Conservation (phyloP, 2,113 vertebrate genomes). For the Trachemys scripta region DNA sequence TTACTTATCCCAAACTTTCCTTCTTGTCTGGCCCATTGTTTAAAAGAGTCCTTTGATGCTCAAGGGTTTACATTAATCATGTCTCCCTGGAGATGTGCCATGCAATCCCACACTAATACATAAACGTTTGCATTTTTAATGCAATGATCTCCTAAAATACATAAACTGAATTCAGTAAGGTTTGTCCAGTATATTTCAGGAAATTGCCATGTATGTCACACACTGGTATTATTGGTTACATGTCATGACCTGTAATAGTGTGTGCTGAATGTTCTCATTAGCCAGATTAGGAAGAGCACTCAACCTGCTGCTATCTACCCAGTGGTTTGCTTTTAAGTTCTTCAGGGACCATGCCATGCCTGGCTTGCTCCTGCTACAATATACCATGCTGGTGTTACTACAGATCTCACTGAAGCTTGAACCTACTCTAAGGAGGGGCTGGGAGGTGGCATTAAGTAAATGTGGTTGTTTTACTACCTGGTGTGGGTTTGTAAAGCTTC, state of each 20-base stretch:
- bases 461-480: neutral
- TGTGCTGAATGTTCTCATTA: neutral
- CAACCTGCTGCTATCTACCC: neutral
- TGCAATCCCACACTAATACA: too few species aligned
- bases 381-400: neutral
- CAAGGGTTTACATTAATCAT: neutral
- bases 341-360: neutral
- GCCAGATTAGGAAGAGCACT: neutral
- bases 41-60: neutral
- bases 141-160: neutral
- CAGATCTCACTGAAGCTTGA: neutral
- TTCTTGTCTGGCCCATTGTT: neutral
- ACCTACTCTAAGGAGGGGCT: neutral
- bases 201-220: neutral
- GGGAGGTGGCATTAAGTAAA: neutral
- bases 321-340: neutral
- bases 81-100: too few species aligned
- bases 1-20: neutral
- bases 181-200: neutral
- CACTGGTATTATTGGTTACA: neutral
- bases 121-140: too few species aligned
- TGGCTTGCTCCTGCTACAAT: fast-evolving
- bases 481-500: neutral
- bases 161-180: neutral
- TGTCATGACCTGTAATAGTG: neutral